Conservation (phyloP, 1,140 invertebrate species). For the Bombus affinis region DNA sequence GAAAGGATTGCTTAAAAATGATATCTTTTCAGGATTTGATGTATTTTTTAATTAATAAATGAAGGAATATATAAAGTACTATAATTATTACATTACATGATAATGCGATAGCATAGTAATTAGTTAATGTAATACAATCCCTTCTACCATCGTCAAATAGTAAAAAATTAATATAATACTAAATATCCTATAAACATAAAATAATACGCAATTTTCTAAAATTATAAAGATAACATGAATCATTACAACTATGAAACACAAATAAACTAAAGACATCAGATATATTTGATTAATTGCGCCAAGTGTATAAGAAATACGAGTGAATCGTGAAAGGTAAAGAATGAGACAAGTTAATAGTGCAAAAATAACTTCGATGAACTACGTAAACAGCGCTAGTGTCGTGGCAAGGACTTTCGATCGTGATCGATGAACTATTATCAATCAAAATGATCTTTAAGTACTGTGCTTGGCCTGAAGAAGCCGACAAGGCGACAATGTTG, state of each 20-base stretch:
- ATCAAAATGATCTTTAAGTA: conserved; percentile 78
- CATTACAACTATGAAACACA: too few species aligned
- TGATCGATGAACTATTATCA: conserved; percentile 19
- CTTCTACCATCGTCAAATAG: neutral
- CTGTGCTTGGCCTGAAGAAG: conserved; percentile 73
- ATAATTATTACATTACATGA: neutral
- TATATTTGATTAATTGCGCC: neutral
- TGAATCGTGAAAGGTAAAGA: neutral
- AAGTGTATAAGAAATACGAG: neutral
- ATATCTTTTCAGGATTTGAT: neutral
- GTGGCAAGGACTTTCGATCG: conserved; percentile 30
- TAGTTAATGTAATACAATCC: neutral
- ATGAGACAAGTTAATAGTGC: neutral
- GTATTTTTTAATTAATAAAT: neutral
- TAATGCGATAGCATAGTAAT: neutral
- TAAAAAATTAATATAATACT: neutral
- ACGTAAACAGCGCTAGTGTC: neutral
- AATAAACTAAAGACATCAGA: neutral
- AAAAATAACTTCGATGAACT: neutral
- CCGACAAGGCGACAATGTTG: conserved; percentile 65
- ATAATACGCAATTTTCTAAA: neutral
- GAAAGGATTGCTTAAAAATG: neutral
- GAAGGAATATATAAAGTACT: neutral
- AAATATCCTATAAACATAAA: neutral
- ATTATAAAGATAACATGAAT: neutral